Evolutionary conservation across 2,888 invertebrate species (phyloP).

Genomic region (Syritta pipiens): DNA sequence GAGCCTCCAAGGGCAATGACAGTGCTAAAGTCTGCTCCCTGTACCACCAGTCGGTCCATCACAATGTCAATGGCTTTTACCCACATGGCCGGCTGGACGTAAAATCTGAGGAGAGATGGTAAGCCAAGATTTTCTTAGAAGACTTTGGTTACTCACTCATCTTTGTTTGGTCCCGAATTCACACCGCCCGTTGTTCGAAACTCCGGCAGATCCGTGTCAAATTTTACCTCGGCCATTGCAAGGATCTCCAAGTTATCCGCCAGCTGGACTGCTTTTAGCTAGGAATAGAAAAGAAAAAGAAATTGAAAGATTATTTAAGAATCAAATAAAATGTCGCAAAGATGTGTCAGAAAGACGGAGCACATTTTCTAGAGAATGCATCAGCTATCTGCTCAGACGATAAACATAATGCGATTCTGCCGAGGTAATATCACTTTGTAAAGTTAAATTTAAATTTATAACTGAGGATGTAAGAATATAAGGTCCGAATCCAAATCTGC

Average conservation of each 20-base stretch:
- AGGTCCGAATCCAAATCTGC: no score
- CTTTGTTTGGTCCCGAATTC: slow-evolving; percentile 79
- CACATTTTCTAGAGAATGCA: background rate
- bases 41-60: slow-evolving; percentile 89
- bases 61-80: slow-evolving; percentile 96
- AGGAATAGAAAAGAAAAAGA: slow-evolving; percentile 76
- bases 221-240: slow-evolving; percentile 90
- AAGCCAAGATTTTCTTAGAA: background rate
- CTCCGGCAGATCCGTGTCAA: slow-evolving; percentile 96
- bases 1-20: slow-evolving; percentile 94
- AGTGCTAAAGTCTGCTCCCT: slow-evolving; percentile 89
- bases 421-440: no score
- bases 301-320: background rate
- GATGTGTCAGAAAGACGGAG: background rate
- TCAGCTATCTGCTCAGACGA: no score
- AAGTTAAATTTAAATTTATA: no score
- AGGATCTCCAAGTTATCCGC: slow-evolving; percentile 86
- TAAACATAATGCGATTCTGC: no score
- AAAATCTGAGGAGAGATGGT: slow-evolving; percentile 81
- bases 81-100: slow-evolving; percentile 95
- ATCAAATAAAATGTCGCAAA: slow-evolving; percentile 6
- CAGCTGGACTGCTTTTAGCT: slow-evolving; percentile 95
- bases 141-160: slow-evolving; percentile 74
- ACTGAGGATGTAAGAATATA: no score
- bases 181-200: slow-evolving; percentile 85